phyloP scores from a whole-genome alignment of 2,888 invertebrate genomes.

The Formica aserva region DNA sequence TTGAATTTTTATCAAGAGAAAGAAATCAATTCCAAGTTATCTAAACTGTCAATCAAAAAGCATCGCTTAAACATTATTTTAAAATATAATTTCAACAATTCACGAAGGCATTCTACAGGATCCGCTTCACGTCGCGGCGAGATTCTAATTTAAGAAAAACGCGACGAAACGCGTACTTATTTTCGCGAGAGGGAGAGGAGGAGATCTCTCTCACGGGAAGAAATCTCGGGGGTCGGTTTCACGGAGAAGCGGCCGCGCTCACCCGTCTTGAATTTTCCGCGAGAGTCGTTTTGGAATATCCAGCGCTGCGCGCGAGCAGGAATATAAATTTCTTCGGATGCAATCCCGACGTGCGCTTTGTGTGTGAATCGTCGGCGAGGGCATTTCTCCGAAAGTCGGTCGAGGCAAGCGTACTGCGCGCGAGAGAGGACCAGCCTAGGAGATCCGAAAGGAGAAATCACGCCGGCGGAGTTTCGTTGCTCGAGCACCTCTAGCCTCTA shows the following conservation, averaged over 20 bases:
- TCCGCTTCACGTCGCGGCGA: not conserved
- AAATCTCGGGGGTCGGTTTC: conserved; percentile 35
- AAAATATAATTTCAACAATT: conserved; percentile 24
- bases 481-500: not conserved
- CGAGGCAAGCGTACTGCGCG: conserved; percentile 12
- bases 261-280: conserved; percentile 34
- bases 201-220: conserved; percentile 22
- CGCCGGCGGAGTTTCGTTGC: conserved; percentile 26
- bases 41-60: not conserved
- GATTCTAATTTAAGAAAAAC: conserved; percentile 54
- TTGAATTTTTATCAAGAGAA: not conserved
- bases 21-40: conserved; percentile 1
- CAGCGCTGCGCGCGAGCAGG: conserved; percentile 1
- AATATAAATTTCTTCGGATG: conserved; percentile 45
- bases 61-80: not conserved
- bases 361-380: conserved; percentile 7
- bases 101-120: not conserved
- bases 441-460: conserved; percentile 33
- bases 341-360: conserved; percentile 36
- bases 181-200: not conserved
- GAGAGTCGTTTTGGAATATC: conserved; percentile 45
- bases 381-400: conserved; percentile 3
- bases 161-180: conserved; percentile 32
- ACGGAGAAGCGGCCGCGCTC: conserved; percentile 41
- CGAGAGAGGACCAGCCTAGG: not conserved